A percentile compares a stretch with the other conserved stretches of the same genome.
phyloP scores from a whole-genome alignment of 2,797 vertebrate species.

The Lacerta viridis region DNA sequence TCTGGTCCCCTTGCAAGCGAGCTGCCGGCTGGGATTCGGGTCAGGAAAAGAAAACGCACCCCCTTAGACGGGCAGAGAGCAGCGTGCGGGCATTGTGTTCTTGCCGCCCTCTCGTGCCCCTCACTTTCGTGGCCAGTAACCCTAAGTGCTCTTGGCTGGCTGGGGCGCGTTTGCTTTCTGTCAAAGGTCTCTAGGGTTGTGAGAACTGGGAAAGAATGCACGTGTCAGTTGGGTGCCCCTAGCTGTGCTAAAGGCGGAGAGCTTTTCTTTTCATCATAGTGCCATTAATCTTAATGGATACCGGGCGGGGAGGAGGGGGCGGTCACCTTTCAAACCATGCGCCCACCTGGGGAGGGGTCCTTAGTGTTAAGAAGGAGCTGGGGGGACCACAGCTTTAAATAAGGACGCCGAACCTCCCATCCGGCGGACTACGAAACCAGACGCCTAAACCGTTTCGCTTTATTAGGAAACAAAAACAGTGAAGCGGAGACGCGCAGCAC shows the following conservation, averaged over 20 bases:
- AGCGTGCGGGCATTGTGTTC: background rate
- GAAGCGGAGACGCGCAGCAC: slow-evolving; percentile 17
- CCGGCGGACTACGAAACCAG: background rate
- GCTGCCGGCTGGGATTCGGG: background rate
- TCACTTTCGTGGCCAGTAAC: background rate
- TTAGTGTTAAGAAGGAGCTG: no score
- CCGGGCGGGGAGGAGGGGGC: no score
- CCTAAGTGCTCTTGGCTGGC: background rate
- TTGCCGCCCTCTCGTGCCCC: no score
- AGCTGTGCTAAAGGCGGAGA: background rate
- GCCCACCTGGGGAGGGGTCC: background rate
- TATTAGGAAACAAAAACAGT: slow-evolving; percentile 27
- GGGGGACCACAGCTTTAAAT: background rate
- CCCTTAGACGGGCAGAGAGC: background rate
- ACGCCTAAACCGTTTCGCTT: background rate
- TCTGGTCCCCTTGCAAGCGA: background rate
- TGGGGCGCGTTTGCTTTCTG: background rate
- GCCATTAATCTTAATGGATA: background rate
- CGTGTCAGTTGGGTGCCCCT: background rate
- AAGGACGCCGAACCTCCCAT: background rate
- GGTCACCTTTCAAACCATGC: background rate
- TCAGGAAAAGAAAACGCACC: no score
- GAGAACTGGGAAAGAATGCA: background rate
- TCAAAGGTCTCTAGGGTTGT: background rate
- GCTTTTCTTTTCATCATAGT: no score